Percentiles rank a stretch among this genome's conserved stretches.
phyloP scores from a whole-genome alignment of 2,113 vertebrate species.

The Cercopithecus mona region DNA sequence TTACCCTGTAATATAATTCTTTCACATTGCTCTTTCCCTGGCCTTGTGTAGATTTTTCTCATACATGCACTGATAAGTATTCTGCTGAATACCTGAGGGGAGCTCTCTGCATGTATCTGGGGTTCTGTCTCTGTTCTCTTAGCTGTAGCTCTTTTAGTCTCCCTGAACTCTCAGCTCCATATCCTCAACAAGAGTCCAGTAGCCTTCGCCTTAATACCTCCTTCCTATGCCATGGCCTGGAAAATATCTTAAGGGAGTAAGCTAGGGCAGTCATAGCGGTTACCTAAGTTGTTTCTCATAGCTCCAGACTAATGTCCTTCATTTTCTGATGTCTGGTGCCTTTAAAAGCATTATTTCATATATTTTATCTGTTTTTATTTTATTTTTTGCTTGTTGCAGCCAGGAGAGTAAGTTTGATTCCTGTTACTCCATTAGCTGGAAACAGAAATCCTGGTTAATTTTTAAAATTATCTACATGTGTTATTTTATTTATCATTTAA shows the following conservation, averaged over 20 bases:
- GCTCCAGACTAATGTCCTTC: not conserved
- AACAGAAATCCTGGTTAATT: not conserved
- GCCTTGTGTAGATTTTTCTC: not conserved
- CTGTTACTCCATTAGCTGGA: not conserved
- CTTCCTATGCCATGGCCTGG: not conserved
- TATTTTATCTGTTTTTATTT: not conserved
- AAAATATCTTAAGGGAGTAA: not conserved
- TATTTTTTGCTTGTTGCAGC: not conserved
- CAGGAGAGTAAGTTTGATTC: not conserved
- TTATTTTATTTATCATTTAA: slow-evolving; percentile 6
- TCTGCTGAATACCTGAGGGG: not conserved
- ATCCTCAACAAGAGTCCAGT: not conserved
- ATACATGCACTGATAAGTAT: not conserved
- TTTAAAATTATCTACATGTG: slow-evolving; percentile 3
- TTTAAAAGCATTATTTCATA: not conserved
- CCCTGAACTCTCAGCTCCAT: not conserved
- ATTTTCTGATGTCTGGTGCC: not conserved
- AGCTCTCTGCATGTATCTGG: not conserved
- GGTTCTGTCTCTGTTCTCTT: not conserved
- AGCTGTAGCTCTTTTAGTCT: not conserved
- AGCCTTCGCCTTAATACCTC: not conserved
- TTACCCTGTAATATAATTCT: not conserved
- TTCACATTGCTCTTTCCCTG: not conserved
- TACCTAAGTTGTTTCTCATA: not conserved
- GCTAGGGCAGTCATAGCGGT: not conserved